Evolutionary conservation across 2,888 invertebrate genomes (phyloP), one percentile per base, ranked within the genome.

Genomic region (Diarsia rubi): DNA sequence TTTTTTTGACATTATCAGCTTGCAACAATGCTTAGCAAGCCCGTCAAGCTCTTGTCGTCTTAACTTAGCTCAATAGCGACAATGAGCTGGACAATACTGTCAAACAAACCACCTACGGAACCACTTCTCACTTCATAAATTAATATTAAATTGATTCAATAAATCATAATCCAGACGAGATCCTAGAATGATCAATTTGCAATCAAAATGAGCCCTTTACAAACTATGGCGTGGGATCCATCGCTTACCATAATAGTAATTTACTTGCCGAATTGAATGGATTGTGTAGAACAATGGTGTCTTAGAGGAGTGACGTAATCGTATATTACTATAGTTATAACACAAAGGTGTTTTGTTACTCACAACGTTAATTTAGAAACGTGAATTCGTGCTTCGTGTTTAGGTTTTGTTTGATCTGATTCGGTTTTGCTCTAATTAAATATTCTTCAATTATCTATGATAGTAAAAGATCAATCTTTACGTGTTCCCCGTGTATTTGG

Each of bases 141-240:
- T 84, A 87, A 82, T 78, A 85, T 83, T 76, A 82, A 86, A 83
- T 85, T 75, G 79, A 78, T 79, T 79, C 85, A 83, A 87, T 87
- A 87, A 86, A 85, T 86, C 88, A 85, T 80, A 87, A 85, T 78
- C 82, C 82, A 67, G 63, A 75, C 74, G 73, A 78, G 86, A 86
- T 84, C 82, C 78, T 64, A 87, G 89, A 90, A 89, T 93, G 93
- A 92, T 92, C 91, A 93, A 93, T 93, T 93, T 93, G 92, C 93
- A 93, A 93, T 92, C 90, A 91, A 90, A 91, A 93, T 93, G 90
- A 93, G 90, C 83, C 86, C 88, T 77, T 84, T 89, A 69, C 83
- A 84, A 84, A 70, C 67, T 65, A 74, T 27, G 73, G 73, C 81
- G 78, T 79, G 79, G 78, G 86, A 83, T 77, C 79, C 80, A 83